A percentile compares a stretch with the other conserved stretches of the same genome.
Evolutionary conservation across 2,888 invertebrate species (phyloP).

Genomic region (Drosophila koepferae): DNA sequence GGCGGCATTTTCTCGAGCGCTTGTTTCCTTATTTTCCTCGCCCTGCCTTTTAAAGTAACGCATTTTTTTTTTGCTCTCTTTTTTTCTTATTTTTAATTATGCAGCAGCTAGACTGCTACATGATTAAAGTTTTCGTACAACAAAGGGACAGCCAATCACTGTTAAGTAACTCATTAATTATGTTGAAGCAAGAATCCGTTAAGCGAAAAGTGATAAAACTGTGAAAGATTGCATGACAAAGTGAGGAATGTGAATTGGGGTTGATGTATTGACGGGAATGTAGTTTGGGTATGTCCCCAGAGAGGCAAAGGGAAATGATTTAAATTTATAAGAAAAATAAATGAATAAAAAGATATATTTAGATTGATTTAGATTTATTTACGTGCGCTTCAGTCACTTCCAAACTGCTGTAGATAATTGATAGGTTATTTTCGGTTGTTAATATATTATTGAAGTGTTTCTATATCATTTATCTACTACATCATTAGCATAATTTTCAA

Average conservation of each 20-base stretch:
- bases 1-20: constrained; percentile 12
- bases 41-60: constrained; percentile 29
- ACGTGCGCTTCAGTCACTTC: not conserved
- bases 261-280: not conserved
- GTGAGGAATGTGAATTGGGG: too few species aligned
- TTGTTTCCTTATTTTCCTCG: not conserved
- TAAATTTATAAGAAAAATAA: not conserved
- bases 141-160: constrained; percentile 44
- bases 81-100: constrained; percentile 70
- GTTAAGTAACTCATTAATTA: constrained; percentile 45
- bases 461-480: not conserved
- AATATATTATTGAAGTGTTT: not conserved
- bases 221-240: not conserved
- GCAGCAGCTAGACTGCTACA: constrained; percentile 41
- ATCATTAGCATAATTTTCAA: not conserved
- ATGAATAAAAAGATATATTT: not conserved
- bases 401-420: not conserved
- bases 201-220: constrained; percentile 36
- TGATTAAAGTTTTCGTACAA: constrained; percentile 10
- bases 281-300: not conserved
- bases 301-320: not conserved
- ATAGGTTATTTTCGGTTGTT: not conserved
- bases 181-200: constrained; percentile 15
- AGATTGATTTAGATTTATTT: not conserved
- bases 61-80: constrained; percentile 45